Conservation (phyloP, 2,888 invertebrate species). For the Drosophila mimetica region DNA sequence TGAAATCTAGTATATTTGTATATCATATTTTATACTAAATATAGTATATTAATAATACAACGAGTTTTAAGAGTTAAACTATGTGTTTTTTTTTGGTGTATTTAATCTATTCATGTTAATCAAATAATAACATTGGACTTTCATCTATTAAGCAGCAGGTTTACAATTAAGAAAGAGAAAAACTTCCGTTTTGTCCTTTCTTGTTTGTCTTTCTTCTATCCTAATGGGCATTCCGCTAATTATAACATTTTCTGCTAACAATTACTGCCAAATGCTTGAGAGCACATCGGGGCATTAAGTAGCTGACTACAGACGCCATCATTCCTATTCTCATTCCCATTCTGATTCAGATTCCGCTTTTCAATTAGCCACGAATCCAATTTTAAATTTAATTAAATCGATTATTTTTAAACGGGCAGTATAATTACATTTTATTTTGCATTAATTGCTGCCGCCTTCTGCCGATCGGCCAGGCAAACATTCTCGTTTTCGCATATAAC, state of each 20-base stretch:
- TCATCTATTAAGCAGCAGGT: too few relatives aligned
- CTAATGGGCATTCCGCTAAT: slow-evolving; percentile 57
- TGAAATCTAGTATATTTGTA: too few relatives aligned
- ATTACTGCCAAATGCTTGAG: slow-evolving; percentile 78
- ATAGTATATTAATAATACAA: too few relatives aligned
- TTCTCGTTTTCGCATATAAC: slow-evolving; percentile 61
- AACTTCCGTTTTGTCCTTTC: background rate
- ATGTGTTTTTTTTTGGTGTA: too few relatives aligned
- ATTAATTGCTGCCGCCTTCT: slow-evolving; percentile 57
- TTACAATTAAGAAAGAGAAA: background rate
- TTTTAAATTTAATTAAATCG: slow-evolving; percentile 62
- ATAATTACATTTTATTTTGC: slow-evolving; percentile 66
- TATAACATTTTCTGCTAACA: slow-evolving; percentile 64
- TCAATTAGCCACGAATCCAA: slow-evolving; percentile 36
- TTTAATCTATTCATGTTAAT: too few relatives aligned
- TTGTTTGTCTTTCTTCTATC: slow-evolving; percentile 24
- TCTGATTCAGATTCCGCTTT: slow-evolving; percentile 1
- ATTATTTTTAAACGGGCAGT: slow-evolving; percentile 68
- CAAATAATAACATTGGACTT: too few relatives aligned
- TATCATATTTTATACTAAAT: too few relatives aligned
- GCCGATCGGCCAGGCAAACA: background rate
- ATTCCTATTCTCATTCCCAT: background rate
- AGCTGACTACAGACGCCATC: slow-evolving; percentile 45
- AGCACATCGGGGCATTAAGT: slow-evolving; percentile 66
- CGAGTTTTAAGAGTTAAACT: too few relatives aligned